Evolutionary conservation across 1,140 invertebrate species (phyloP), one percentile per base, ranked within the genome.

Genomic region (Drosophila athabasca): DNA sequence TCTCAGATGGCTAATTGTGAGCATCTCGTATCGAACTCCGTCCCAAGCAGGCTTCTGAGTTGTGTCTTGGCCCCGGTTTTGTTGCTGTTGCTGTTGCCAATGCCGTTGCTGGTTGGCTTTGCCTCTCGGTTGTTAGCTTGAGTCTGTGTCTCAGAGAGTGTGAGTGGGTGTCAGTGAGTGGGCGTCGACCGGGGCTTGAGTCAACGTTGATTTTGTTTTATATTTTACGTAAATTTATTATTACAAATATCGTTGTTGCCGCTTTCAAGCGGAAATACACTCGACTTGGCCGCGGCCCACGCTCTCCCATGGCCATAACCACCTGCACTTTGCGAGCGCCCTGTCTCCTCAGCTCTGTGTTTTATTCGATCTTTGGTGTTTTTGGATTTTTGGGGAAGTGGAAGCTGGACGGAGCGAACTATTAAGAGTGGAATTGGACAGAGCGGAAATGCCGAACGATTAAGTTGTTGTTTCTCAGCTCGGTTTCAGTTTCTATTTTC

Each of bases 171-270:
- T 48, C 67, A 46, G 39, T 62, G 68, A 67, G 66, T 15, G 24
- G 64, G 73, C 64, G 57, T 53, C 61, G 39, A 53, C 31, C 44
- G 46, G 8, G 60, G 11, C 62, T 76, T 61, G 62, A 76, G 62
- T 76, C 73, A 75, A 68, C 77, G 82, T 79, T 76, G 76, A 79
- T 88, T 88, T 88, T 88, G 78, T 88, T 69, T 88, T 88, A 84
- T 83, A 79, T 79, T 88, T 88, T 73, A 79, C 75, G 79, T 83
- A 79, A 88, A 88, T 88, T 88, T 83, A 88, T 87, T 83, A 88
- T 88, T 88, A 88, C 84, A 88, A 83, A 88, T 88, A 88, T 88
- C 87, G 76, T 76, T 88, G 73, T 88, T 83, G 83, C 79, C 72
- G 76, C 83, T 83, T 79, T 89, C 76, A 83, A 88, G 79, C 83